A percentile compares a stretch with the other conserved stretches of the same genome.
Conservation (phyloP, 2,113 vertebrate species). For the Mus spicilegus region DNA sequence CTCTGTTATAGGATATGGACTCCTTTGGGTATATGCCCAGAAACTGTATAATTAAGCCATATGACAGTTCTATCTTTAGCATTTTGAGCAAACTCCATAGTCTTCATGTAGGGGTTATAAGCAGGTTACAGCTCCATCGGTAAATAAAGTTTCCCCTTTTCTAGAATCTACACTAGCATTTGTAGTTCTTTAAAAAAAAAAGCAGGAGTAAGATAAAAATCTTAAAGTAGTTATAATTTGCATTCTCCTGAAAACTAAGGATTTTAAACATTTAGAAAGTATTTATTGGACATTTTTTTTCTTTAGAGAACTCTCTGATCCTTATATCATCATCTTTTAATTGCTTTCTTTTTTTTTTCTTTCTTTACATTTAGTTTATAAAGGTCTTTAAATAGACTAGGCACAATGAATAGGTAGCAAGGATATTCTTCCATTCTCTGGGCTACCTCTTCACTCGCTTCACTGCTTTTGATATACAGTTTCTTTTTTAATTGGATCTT, state of each 20-base stretch:
- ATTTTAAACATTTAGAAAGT: background rate
- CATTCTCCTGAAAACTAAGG: background rate
- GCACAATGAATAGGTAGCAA: background rate
- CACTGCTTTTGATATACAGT: background rate
- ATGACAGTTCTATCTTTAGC: background rate
- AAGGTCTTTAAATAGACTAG: background rate
- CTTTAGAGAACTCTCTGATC: background rate
- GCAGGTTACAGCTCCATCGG: background rate
- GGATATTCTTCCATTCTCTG: background rate
- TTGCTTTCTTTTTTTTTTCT: background rate
- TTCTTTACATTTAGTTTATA: background rate
- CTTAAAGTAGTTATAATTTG: background rate
- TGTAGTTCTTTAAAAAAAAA: background rate
- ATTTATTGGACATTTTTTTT: background rate
- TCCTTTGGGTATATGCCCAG: background rate
- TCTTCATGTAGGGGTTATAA: background rate
- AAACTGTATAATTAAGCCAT: background rate
- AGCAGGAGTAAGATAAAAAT: background rate
- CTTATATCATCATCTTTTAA: background rate
- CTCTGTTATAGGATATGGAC: background rate
- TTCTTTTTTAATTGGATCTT: background rate
- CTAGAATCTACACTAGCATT: background rate
- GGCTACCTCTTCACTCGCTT: background rate
- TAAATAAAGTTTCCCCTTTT: background rate
- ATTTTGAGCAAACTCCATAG: background rate